Percentiles rank a stretch among this genome's conserved stretches.
These are phyloP conservation scores for Drusus annulatus DNA, from an alignment of 1,140 invertebrate species.

Conservation along the genomic window DNA sequence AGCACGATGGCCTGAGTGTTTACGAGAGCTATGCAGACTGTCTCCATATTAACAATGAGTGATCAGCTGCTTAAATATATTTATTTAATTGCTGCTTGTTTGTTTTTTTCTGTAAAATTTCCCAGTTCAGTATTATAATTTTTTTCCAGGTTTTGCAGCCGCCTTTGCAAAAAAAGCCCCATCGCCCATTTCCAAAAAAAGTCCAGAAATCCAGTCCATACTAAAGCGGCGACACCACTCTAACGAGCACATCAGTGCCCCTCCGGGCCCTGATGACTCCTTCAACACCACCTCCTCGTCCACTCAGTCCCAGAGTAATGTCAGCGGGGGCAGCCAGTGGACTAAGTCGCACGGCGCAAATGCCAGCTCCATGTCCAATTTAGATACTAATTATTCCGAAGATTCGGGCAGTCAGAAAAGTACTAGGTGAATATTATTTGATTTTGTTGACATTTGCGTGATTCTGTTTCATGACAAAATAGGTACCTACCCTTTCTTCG, in stretches of 20 bases:
- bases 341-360: conserved; percentile 5
- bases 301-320: conserved; percentile 32
- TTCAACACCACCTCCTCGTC: conserved; percentile 26
- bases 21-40: too few relatives aligned
- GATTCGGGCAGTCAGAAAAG: conserved; percentile 70
- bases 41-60: too few relatives aligned
- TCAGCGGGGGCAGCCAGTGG: conserved; percentile 43
- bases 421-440: conserved; percentile 63
- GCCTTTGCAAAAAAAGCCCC: conserved; percentile 48
- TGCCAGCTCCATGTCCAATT: conserved; percentile 56
- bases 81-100: too few relatives aligned
- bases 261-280: conserved; percentile 16
- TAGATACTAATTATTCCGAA: conserved; percentile 69
- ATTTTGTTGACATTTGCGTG: neutral
- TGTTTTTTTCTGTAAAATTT: too few relatives aligned
- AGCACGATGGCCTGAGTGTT: too few relatives aligned
- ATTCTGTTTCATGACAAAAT: neutral
- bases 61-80: too few relatives aligned
- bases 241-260: conserved; percentile 62
- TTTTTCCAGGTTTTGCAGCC: conserved; percentile 26
- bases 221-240: conserved; percentile 73
- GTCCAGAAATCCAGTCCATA: conserved; percentile 72
- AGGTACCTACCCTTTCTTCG: too few relatives aligned
- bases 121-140: too few relatives aligned
- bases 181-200: conserved; percentile 61